Evolutionary conservation across 2,113 vertebrate species (phyloP).

Genomic region (Rynchops niger): DNA sequence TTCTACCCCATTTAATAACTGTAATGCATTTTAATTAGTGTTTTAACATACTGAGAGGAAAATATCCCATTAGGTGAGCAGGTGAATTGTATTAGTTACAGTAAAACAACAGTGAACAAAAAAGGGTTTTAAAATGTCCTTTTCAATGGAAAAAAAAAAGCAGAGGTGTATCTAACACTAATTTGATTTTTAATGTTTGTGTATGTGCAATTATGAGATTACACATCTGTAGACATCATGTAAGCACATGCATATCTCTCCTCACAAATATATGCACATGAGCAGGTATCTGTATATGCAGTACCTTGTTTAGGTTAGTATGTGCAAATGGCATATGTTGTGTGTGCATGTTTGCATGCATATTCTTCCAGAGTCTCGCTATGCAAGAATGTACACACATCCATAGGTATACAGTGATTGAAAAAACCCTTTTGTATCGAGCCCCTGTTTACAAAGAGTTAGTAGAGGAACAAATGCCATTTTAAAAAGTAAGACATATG

Average conservation of each 20-base stretch:
- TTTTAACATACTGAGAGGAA: slow-evolving; percentile 69
- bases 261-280: background rate
- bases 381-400: background rate
- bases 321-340: background rate
- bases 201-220: slow-evolving; percentile 48
- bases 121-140: slow-evolving; percentile 27
- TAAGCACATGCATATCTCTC: background rate
- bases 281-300: slow-evolving; percentile 3
- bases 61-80: slow-evolving; percentile 20
- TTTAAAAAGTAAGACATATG: background rate
- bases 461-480: background rate
- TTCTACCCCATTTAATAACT: slow-evolving; percentile 68
- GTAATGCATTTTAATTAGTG: slow-evolving; percentile 70
- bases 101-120: slow-evolving; percentile 35
- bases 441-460: background rate
- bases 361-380: background rate
- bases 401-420: background rate
- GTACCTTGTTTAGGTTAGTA: background rate
- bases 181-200: slow-evolving; percentile 72
- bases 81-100: slow-evolving; percentile 34
- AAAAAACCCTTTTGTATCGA: background rate
- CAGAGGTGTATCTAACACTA: slow-evolving; percentile 46
- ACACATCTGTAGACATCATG: background rate
- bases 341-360: background rate
- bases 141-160: slow-evolving; percentile 8